These are phyloP conservation scores for Cancer borealis DNA, from an alignment of 2,888 invertebrate species.

Conservation along the genomic window DNA sequence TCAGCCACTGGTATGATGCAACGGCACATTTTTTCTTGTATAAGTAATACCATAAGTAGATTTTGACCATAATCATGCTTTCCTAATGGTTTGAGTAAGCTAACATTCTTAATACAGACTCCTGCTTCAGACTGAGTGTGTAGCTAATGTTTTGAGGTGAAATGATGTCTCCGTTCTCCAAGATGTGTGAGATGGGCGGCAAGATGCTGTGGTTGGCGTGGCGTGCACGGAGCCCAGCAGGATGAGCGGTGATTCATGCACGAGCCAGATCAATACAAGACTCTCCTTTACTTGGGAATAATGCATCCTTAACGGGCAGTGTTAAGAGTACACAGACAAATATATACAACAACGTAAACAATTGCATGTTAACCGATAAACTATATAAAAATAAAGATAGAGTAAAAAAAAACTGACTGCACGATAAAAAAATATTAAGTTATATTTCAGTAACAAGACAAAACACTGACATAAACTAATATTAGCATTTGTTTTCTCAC, in stretches of 20 bases:
- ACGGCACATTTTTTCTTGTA: neutral
- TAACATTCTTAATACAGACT: neutral
- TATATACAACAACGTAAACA: neutral
- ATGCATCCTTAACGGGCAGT: neutral
- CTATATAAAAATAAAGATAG: neutral
- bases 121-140: neutral
- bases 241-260: neutral
- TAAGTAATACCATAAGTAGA: neutral
- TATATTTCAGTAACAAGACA: neutral
- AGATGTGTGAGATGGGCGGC: neutral
- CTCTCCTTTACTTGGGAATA: conserved; percentile 21
- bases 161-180: neutral
- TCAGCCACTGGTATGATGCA: neutral
- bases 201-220: neutral
- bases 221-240: neutral
- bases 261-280: neutral
- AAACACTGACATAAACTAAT: neutral
- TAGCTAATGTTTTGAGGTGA: neutral
- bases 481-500: neutral
- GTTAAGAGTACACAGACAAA: neutral
- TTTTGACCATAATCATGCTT: neutral
- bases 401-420: neutral
- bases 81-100: neutral
- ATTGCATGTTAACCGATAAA: neutral
- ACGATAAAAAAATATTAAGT: neutral